A percentile compares a stretch with the other conserved stretches of the same genome.
Evolutionary conservation across 2,797 vertebrate species (phyloP).

Genomic region (Manis crassicaudata): DNA sequence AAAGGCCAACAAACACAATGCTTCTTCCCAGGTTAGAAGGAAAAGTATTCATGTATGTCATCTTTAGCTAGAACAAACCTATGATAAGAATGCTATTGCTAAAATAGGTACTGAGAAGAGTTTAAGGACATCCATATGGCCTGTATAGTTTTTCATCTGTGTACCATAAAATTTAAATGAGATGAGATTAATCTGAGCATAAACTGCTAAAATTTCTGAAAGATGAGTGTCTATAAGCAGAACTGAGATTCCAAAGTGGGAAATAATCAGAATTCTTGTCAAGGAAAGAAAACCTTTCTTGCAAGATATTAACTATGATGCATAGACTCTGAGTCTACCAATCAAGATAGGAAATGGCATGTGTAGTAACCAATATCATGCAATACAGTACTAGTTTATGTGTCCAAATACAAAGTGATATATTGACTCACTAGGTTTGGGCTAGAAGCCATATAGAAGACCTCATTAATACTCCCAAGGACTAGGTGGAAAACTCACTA

Average conservation of each 20-base stretch:
- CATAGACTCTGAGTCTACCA: background rate
- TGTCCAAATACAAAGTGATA: background rate
- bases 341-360: background rate
- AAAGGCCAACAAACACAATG: background rate
- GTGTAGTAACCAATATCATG: background rate
- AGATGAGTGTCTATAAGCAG: background rate
- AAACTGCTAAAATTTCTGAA: background rate
- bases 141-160: background rate
- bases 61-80: background rate
- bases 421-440: background rate
- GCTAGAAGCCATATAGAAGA: background rate
- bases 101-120: background rate
- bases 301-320: background rate
- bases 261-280: background rate
- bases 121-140: background rate
- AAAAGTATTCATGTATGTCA: background rate
- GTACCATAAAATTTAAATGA: background rate
- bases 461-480: background rate
- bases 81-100: background rate
- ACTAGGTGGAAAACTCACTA: background rate
- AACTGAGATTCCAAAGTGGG: background rate
- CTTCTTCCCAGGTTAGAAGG: background rate
- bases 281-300: background rate
- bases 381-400: background rate
- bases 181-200: background rate